Conservation (phyloP, 1,140 invertebrate species). For the Drosophila kanapiae region DNA sequence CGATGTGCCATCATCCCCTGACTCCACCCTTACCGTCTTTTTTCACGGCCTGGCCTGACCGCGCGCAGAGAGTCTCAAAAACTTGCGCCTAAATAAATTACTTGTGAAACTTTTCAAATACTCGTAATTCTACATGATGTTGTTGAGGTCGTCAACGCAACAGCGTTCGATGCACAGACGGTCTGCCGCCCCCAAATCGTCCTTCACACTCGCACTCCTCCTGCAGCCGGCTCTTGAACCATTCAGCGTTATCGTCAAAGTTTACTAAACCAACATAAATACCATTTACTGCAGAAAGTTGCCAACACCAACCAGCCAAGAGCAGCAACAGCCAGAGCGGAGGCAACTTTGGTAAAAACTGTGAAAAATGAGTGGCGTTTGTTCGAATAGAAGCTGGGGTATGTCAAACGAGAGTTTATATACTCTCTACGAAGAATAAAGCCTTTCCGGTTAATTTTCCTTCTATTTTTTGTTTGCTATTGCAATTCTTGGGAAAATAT, state of each 20-base stretch:
- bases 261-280: slow-evolving; percentile 83
- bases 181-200: slow-evolving; percentile 15
- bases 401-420: slow-evolving; percentile 26
- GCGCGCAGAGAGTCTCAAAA: slow-evolving; percentile 56
- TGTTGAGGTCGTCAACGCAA: slow-evolving; percentile 82
- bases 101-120: slow-evolving; percentile 84
- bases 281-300: slow-evolving; percentile 82
- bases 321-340: slow-evolving; percentile 5
- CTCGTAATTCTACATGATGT: slow-evolving; percentile 83
- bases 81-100: slow-evolving; percentile 84
- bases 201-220: slow-evolving; percentile 2
- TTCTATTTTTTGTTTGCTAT: background rate
- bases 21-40: slow-evolving; percentile 6
- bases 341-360: slow-evolving; percentile 57
- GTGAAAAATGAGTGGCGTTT: slow-evolving; percentile 68
- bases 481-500: background rate
- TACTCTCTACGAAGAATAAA: slow-evolving; percentile 24
- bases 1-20: slow-evolving; percentile 32
- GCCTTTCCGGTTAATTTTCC: slow-evolving; percentile 3
- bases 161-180: slow-evolving; percentile 52
- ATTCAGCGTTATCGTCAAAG: slow-evolving; percentile 74
- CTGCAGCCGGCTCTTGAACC: slow-evolving; percentile 36
- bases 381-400: slow-evolving; percentile 21
- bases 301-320: slow-evolving; percentile 46
- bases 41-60: slow-evolving; percentile 55